Evolutionary conservation across 2,888 invertebrate genomes (phyloP).

Genomic region (Tetragonula carbonaria): DNA sequence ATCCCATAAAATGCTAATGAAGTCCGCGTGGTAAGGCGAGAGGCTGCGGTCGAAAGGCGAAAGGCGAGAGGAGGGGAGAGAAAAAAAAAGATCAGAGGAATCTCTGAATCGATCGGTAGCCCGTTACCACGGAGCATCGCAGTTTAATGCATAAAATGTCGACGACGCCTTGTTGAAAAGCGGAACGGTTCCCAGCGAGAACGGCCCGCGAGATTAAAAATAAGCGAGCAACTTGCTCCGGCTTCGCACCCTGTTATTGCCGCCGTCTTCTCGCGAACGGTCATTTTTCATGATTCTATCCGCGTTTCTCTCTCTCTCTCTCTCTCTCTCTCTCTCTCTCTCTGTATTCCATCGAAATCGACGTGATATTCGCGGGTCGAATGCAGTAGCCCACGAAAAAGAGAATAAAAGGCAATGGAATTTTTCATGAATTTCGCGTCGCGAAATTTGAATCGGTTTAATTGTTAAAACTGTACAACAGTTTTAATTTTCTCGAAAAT

Average conservation of each 20-base stretch:
- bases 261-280: background rate
- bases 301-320: background rate
- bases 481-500: too few relatives aligned
- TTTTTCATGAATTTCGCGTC: background rate
- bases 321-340: too few relatives aligned
- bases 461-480: too few relatives aligned
- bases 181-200: background rate
- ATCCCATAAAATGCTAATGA: conserved; percentile 69
- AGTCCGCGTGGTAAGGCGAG: conserved; percentile 53
- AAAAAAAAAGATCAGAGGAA: background rate
- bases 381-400: background rate
- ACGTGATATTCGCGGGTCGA: background rate
- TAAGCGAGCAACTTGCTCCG: conserved; percentile 21
- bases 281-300: conserved; percentile 4
- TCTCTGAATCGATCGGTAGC: conserved; percentile 57
- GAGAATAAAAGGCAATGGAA: background rate
- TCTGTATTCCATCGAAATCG: too few relatives aligned
- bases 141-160: conserved; percentile 57
- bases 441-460: too few relatives aligned
- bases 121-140: conserved; percentile 33
- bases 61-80: background rate
- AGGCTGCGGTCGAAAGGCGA: conserved; percentile 32
- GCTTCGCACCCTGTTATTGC: conserved; percentile 32
- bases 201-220: conserved; percentile 49
- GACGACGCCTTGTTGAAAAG: conserved; percentile 44